A percentile compares a stretch with the other conserved stretches of the same genome.
Conservation (phyloP, 2,113 vertebrate genomes). For the Halcyon senegalensis region DNA sequence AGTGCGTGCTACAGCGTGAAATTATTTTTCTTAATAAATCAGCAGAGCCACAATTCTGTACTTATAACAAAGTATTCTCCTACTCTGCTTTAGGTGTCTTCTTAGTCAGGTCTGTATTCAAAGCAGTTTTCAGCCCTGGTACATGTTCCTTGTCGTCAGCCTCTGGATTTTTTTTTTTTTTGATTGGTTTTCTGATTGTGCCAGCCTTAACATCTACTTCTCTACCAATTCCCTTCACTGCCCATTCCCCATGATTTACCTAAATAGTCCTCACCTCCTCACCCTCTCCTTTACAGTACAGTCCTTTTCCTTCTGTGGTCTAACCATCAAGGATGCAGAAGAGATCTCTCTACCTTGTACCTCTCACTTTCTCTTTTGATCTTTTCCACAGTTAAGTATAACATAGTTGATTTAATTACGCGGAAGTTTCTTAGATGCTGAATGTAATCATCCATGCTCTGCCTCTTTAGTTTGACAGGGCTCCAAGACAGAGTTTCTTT, state of each 20-base stretch:
- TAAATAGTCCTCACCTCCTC: neutral
- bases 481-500: slow-evolving; percentile 36
- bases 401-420: neutral
- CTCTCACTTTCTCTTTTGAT: neutral
- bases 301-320: neutral
- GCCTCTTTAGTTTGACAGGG: slow-evolving; percentile 21
- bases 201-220: neutral
- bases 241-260: neutral
- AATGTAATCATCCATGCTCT: slow-evolving; percentile 39
- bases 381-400: neutral
- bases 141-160: neutral
- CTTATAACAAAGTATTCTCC: neutral
- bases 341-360: neutral
- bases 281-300: neutral
- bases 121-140: neutral
- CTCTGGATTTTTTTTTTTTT: neutral
- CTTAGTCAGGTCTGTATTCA: neutral
- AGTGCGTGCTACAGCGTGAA: rapidly evolving
- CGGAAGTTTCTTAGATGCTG: slow-evolving; percentile 29
- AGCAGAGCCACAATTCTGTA: neutral
- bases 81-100: neutral
- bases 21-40: neutral
- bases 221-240: neutral
- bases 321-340: neutral
- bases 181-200: neutral